phyloP scores from a whole-genome alignment of 37 sponge, comb jelly and placozoan species.

The Mnemiopsis leidyi region DNA sequence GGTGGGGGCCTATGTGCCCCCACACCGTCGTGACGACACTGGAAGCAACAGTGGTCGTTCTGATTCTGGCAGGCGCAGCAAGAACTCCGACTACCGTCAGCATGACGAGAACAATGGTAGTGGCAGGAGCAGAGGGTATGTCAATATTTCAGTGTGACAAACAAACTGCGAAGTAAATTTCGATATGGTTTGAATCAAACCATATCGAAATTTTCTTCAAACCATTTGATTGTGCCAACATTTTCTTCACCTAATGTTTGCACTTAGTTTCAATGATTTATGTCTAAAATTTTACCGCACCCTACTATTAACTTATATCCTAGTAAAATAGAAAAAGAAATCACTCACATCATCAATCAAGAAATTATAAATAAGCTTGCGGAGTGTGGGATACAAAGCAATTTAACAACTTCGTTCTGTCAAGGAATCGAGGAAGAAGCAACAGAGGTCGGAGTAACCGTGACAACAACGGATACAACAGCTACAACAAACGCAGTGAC shows the following conservation, averaged over 20 bases:
- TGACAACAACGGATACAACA: background rate
- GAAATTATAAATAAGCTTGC: no score
- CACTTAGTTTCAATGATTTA: no score
- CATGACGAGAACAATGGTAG: background rate
- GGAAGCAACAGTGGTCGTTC: background rate
- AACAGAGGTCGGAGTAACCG: background rate
- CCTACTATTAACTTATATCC: no score
- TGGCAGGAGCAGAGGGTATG: background rate
- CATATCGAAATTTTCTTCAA: no score
- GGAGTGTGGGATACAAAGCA: no score
- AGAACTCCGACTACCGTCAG: conserved; percentile 7
- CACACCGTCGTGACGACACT: conserved; percentile 58
- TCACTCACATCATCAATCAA: no score
- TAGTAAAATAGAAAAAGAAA: no score
- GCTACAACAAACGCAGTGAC: background rate
- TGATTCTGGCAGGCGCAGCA: conserved; percentile 25
- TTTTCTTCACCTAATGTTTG: no score
- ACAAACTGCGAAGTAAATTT: background rate
- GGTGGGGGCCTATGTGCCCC: conserved; percentile 67
- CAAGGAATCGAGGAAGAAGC: background rate
- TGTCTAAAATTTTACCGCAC: no score
- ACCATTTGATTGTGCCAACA: no score
- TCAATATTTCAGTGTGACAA: background rate
- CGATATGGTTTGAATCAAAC: no score
- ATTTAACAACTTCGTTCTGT: no score